Evolutionary conservation across 2,888 invertebrate genomes (phyloP).

Genomic region (Agrochola lota): DNA sequence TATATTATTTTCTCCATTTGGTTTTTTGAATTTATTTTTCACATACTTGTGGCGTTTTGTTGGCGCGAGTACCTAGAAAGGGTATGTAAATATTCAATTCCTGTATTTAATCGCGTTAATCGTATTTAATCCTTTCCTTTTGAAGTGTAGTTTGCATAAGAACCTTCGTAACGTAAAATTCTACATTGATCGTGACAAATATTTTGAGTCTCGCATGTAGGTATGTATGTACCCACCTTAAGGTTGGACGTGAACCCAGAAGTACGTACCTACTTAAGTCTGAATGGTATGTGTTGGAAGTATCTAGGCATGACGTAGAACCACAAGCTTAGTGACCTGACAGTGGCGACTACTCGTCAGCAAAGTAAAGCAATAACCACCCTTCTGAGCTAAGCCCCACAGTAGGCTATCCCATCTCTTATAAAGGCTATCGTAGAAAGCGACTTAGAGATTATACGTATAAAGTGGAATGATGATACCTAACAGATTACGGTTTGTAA

Average conservation of each 20-base stretch:
- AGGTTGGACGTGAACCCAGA: neutral
- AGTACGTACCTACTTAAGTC: neutral
- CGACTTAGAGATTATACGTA: conserved; percentile 14
- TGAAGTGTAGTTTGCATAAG: conserved; percentile 29
- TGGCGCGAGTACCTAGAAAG: conserved; percentile 10
- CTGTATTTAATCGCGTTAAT: conserved; percentile 45
- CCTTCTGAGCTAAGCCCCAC: conserved; percentile 10
- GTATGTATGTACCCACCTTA: neutral
- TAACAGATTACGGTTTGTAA: neutral
- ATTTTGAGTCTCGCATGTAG: neutral
- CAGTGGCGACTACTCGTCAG: neutral
- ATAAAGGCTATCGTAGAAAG: neutral
- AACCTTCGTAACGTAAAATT: conserved; percentile 7
- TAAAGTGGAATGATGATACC: conserved; percentile 2
- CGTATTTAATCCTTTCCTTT: conserved; percentile 35
- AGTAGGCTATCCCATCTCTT: conserved; percentile 15
- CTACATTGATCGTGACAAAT: conserved; percentile 29
- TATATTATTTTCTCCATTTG: conserved; percentile 48
- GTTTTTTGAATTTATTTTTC: conserved; percentile 26
- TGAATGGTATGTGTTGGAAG: neutral
- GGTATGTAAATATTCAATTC: conserved; percentile 28
- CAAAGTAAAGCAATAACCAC: conserved; percentile 12
- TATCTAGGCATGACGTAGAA: neutral
- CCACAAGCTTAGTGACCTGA: neutral
- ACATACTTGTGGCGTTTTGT: conserved; percentile 29